These are phyloP conservation scores for Cepaea nemoralis DNA, from an alignment of 1,140 invertebrate species.

Conservation along the genomic window DNA sequence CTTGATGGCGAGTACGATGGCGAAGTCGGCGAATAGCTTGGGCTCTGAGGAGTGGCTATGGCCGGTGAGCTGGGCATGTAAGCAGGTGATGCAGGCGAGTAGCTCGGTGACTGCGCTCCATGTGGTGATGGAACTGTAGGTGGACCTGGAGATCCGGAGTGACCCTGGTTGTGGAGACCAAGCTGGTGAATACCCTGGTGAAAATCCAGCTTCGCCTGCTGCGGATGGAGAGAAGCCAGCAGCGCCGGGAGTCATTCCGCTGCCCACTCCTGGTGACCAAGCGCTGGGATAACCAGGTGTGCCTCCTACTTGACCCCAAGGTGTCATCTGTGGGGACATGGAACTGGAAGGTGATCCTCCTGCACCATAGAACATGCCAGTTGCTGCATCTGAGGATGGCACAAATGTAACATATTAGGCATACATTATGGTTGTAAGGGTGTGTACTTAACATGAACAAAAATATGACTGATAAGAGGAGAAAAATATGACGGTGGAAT, in stretches of 20 bases:
- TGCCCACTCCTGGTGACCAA: slow-evolving; percentile 89
- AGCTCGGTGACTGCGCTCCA: slow-evolving; percentile 80
- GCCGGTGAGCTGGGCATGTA: slow-evolving; percentile 70
- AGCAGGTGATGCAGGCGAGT: slow-evolving; percentile 79
- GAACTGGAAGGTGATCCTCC: slow-evolving; percentile 81
- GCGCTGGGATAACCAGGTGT: slow-evolving; percentile 86
- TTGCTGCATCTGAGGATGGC: slow-evolving; percentile 69
- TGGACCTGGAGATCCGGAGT: slow-evolving; percentile 74
- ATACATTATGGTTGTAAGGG: no score
- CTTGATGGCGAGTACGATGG: slow-evolving; percentile 81
- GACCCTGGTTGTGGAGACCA: slow-evolving; percentile 73
- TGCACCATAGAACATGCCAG: slow-evolving; percentile 90
- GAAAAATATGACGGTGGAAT: no score
- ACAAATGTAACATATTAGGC: no score
- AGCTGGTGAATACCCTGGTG: slow-evolving; percentile 79
- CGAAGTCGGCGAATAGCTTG: slow-evolving; percentile 76
- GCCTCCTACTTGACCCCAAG: slow-evolving; percentile 89
- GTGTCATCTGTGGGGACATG: slow-evolving; percentile 95
- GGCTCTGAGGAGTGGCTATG: slow-evolving; percentile 75
- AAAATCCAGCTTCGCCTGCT: slow-evolving; percentile 68
- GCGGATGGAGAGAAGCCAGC: slow-evolving; percentile 91
- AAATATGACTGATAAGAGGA: no score
- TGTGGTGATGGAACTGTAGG: slow-evolving; percentile 79
- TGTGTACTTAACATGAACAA: no score
- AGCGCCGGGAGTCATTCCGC: slow-evolving; percentile 95